Evolutionary conservation across 2,888 invertebrate species (phyloP), one percentile per base, ranked within the genome.

Genomic region (Holacanthella duospinosa): DNA sequence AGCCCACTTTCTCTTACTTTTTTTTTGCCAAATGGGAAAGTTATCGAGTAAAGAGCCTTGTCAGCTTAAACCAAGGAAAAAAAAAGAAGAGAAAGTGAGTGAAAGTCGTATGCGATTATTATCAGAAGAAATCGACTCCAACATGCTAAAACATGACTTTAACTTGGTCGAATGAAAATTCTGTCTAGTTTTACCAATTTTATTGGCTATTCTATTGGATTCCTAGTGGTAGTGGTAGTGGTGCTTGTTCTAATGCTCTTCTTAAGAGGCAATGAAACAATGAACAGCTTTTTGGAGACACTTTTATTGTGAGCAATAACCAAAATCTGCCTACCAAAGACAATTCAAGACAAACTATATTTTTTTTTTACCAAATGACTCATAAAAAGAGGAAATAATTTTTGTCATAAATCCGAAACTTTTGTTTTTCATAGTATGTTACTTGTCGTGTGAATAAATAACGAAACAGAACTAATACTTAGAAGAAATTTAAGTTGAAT

Each of bases 211-310:
- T n/a, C n/a, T n/a, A n/a, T n/a, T n/a, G n/a, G n/a, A n/a, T n/a
- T n/a, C n/a, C n/a, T n/a, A n/a, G n/a, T n/a, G n/a, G n/a, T n/a
- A n/a, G n/a, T n/a, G n/a, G n/a, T n/a, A n/a, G n/a, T n/a, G n/a
- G n/a, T n/a, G n/a, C n/a, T n/a, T n/a, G n/a, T n/a, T n/a, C n/a
- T n/a, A n/a, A n/a, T n/a, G n/a, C n/a, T n/a, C n/a, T n/a, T n/a
- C n/a, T 48, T 48, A 48, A 48, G 48, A 21, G 48, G 16, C 48
- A 48, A 48, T 48, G 48, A 48, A 48, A 48, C 48, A 48, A 48
- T 48, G 48, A 48, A 48, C 48, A 48, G 48, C 48, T 21, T 48
- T 48, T 4, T 4, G 4, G 21, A 48, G 48, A 9, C 16, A 16
- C 16, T 48, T 48, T 48, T 48, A 48, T 48, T 48, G 48, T 16